Base-by-base conservation (phyloP, 2,113 vertebrate species). In the Leptosomus discolor region DNA sequence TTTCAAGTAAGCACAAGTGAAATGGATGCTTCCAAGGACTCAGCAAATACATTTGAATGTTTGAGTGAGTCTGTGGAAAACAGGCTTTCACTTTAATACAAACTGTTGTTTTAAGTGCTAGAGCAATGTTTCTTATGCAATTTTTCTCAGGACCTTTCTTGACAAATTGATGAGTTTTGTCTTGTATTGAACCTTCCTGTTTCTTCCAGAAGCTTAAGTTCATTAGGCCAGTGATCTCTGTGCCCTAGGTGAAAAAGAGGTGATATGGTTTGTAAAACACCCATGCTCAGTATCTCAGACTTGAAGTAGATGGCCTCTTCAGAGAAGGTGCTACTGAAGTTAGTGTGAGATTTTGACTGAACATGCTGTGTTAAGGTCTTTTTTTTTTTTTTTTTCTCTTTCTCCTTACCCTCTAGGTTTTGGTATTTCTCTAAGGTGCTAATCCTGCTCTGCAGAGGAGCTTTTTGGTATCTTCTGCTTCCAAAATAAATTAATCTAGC, bases 171-270 rank as follows among this genome's bases (percentile, higher is more conserved):
- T 57, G 29, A 27, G 5, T 41, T 84, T 63, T 92, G 8, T 37
- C 16, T 57, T 85, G 27, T 67, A 3, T 81, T 87, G 77, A 67
- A 78, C 20, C 23, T 61, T 81, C 17, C 18, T 54, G 5, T 73
- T 86, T 73, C 51, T 87, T 92, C 27, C 27, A 60, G 82, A 77
- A 84, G 20, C 41, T 80, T 73, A n/a, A 13, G 41, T 81, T 91
- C 2, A 0, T 65, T 81, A 89, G 60, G 45, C 58, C 48, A 37
- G 23, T 58, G n/a, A 41, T 60, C 26, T 88, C n/a, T 74, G 53
- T 74, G 58, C 34, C 34, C 14, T n/a, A 9, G 16, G 5, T 63
- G 69, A 17, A 45, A 67, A 10, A 64, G 74, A 85, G 53, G 6
- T 80, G 20, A 7, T 60, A 8, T 6, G 48, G 24, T 53, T 34